phyloP scores from a whole-genome alignment of 2,113 vertebrate species.

The Chionis minor region DNA sequence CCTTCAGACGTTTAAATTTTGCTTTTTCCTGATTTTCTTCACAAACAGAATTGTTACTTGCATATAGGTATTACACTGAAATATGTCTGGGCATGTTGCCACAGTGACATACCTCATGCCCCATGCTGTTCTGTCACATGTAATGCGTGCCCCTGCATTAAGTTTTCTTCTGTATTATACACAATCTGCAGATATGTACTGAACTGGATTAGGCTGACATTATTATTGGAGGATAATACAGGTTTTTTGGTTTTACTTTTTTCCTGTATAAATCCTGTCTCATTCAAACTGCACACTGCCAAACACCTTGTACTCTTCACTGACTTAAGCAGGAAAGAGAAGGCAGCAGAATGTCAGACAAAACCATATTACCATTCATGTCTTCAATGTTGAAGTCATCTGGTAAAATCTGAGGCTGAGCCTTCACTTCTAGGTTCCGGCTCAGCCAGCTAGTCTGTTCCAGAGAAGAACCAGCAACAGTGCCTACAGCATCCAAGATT shows the following conservation, averaged over 20 bases:
- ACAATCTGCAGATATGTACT: not conserved
- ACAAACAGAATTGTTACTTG: not conserved
- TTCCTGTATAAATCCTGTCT: not conserved
- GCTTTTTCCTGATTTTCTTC: not conserved
- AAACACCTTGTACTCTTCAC: not conserved
- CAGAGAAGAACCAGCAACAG: slow-evolving; percentile 91
- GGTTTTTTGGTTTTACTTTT: not conserved
- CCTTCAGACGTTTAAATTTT: not conserved
- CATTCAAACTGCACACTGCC: not conserved
- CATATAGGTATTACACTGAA: not conserved
- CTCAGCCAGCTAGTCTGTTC: slow-evolving; percentile 99
- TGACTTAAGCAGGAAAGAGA: not conserved
- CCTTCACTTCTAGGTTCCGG: slow-evolving; percentile 95
- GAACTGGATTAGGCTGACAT: not conserved
- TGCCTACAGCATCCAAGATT: slow-evolving; percentile 91
- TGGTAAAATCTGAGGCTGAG: slow-evolving; percentile 87
- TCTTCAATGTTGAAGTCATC: slow-evolving; percentile 83
- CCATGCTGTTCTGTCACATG: not conserved
- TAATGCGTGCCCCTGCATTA: not conserved
- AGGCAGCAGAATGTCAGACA: not conserved
- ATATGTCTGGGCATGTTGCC: not conserved
- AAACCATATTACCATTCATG: slow-evolving; percentile 71
- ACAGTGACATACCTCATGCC: not conserved
- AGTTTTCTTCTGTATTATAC: not conserved
- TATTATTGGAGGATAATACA: not conserved